Evolutionary conservation across 2,888 invertebrate species (phyloP).

Genomic region (Anagyrus pseudococci): DNA sequence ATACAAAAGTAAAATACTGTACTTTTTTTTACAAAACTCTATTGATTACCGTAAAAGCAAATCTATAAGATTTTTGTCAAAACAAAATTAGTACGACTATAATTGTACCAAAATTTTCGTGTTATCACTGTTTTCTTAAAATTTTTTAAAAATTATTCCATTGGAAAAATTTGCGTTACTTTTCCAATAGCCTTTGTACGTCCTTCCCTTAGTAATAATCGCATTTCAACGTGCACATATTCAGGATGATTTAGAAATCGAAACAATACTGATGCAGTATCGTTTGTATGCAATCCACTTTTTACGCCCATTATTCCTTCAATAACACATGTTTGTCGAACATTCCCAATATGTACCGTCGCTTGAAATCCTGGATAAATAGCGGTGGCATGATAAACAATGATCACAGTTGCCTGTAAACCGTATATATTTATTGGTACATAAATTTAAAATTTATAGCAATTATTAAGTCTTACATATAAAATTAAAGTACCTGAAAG

Average conservation of each 20-base stretch:
- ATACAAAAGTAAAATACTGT: too few relatives aligned
- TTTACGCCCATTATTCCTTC: constrained; percentile 74
- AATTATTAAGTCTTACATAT: too few relatives aligned
- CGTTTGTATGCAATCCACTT: constrained; percentile 78
- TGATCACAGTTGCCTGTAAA: constrained; percentile 81
- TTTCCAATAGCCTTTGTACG: constrained; percentile 86
- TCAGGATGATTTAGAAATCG: constrained; percentile 90
- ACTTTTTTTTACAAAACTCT: too few relatives aligned
- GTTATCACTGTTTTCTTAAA: constrained; percentile 5
- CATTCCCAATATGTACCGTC: constrained; percentile 94
- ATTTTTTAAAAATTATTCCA: constrained; percentile 44
- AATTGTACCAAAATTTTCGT: background rate
- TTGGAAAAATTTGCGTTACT: constrained; percentile 77
- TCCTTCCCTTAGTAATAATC: constrained; percentile 84
- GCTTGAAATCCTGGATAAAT: constrained; percentile 87
- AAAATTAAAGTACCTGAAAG: constrained; percentile 62
- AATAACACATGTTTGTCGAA: constrained; percentile 93
- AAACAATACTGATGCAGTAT: constrained; percentile 86
- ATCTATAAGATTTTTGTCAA: too few relatives aligned
- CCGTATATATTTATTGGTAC: background rate
- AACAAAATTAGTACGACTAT: too few relatives aligned
- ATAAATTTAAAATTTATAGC: background rate
- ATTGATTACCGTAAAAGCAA: too few relatives aligned
- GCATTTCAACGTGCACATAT: constrained; percentile 79
- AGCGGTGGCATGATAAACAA: constrained; percentile 86